Conservation (phyloP, 2,797 vertebrate species). For the Oreochromis mossambicus region DNA sequence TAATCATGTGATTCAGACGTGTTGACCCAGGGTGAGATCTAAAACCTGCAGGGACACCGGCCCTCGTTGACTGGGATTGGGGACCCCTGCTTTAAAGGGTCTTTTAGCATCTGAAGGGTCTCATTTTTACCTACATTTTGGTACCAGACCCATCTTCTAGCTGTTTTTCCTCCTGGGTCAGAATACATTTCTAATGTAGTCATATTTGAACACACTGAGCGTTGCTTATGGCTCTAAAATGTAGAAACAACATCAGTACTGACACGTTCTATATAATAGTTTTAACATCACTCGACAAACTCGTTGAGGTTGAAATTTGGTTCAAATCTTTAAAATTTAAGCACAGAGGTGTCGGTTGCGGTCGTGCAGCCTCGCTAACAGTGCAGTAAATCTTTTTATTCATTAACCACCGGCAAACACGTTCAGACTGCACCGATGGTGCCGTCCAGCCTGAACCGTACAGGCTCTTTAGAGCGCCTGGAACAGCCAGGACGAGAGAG, state of each 20-base stretch:
- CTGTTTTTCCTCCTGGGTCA: not conserved
- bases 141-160: not conserved
- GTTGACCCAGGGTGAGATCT: no score
- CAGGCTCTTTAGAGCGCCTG: not conserved
- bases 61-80: no score
- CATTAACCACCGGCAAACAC: not conserved
- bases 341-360: not conserved
- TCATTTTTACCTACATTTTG: not conserved
- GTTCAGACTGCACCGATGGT: not conserved
- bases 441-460: not conserved
- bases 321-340: not conserved
- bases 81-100: not conserved
- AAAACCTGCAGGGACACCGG: no score
- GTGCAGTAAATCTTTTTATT: not conserved
- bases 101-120: not conserved
- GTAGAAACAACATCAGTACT: not conserved
- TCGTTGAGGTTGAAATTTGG: not conserved
- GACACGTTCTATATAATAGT: not conserved
- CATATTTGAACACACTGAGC: not conserved
- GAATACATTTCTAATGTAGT: not conserved
- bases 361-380: not conserved
- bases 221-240: not conserved
- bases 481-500: not conserved
- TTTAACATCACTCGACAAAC: not conserved
- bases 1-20: no score